Evolutionary conservation across 2,113 vertebrate genomes (phyloP), one percentile per base, ranked within the genome.

Genomic region (Oxygymnocypris stewartii): DNA sequence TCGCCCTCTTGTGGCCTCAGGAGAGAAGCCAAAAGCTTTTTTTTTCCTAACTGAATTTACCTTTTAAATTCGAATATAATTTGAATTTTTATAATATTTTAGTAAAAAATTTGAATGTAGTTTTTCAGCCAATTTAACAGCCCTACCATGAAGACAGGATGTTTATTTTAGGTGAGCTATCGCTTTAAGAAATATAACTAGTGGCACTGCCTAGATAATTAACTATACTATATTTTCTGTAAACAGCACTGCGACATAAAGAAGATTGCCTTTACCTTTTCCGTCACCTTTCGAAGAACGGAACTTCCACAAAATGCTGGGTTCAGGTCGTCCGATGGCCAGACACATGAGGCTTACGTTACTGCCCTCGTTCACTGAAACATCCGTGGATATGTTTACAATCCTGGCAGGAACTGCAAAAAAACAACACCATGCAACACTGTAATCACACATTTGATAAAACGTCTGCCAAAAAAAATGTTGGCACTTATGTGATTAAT

Each of bases 301-400:
- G 89, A 98, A 96, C 90, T 96, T 97, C 98, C 98, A 99, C 85
- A 96, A 96, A 86, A 99, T 94, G 31, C 94, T 97, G 16, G 98
- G 97, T 69, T 99, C 97, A 16, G 98, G 98, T 89, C 97, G 95
- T 84, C 98, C 98, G 0, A 96, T 96, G 10, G 97, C 98, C 94
- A 98, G 94, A 91, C 98, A 99, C 94, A 96, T 96, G 67, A 99
- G 96, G 90, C 96, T 97, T 91, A 99, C 94, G 0, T 96, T 97
- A 93, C 96, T 98, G 0, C 98, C 98, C 93, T 99, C 98, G 0
- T 99, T 99, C 91, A 99, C 97, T 51, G 97, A 96, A 91, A 99
- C 91, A 91, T 98, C 96, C 47, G 94, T 94, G 84, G 98, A 97
- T 92, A 99, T 97, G 91, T 99, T 96, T 3, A 91, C 94, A 94